phyloP scores from a whole-genome alignment of 92 coral and sea anemone genomes.

The Muricea muricata region DNA sequence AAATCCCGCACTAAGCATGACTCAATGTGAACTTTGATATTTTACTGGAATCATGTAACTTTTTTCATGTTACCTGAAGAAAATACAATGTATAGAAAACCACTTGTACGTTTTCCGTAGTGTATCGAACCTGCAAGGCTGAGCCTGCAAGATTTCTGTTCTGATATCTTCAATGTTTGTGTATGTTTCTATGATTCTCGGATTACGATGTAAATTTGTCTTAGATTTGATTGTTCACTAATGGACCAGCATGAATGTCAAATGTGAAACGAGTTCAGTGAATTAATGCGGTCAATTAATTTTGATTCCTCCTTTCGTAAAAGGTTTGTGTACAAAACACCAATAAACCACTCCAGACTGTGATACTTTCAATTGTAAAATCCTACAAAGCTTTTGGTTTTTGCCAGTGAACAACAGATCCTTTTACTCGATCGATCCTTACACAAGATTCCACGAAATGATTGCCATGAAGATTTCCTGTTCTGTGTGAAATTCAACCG shows the following conservation, averaged over 20 bases:
- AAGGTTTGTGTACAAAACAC: not conserved
- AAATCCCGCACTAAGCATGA: slow-evolving; percentile 10
- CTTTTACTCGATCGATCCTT: not conserved
- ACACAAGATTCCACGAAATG: not conserved
- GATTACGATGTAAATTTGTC: not conserved
- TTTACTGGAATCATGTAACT: not conserved
- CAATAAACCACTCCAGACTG: not conserved
- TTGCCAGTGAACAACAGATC: not conserved
- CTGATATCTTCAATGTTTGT: not conserved
- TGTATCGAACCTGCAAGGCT: too few species aligned
- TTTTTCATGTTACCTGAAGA: too few species aligned
- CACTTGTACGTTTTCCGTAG: not conserved
- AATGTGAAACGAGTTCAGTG: not conserved
- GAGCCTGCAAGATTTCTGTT: too few species aligned
- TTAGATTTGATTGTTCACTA: not conserved
- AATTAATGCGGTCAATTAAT: not conserved
- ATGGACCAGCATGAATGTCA: too few species aligned
- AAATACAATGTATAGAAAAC: too few species aligned
- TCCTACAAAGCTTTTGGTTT: not conserved
- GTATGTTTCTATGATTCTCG: not conserved
- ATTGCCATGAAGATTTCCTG: not conserved
- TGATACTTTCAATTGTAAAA: not conserved
- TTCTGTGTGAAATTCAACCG: too few species aligned
- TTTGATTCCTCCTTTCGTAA: not conserved
- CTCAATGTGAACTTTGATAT: not conserved